Evolutionary conservation across 2,888 invertebrate species (phyloP).

Genomic region (Pantelozetes paolii): DNA sequence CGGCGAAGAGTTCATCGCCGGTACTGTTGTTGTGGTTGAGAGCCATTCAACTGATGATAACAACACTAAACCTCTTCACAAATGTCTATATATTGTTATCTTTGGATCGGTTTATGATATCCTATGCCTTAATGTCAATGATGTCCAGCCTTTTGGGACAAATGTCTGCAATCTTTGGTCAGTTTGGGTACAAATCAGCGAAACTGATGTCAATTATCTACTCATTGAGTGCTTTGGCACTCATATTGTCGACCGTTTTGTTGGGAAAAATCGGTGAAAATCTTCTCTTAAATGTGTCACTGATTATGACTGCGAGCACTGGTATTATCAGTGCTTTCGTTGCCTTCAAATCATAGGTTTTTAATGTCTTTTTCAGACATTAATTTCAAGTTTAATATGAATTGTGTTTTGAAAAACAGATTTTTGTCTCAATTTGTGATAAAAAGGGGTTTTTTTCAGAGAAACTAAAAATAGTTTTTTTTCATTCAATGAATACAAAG

Average conservation of each 20-base stretch:
- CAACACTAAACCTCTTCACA: slow-evolving; percentile 37
- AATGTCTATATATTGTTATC: slow-evolving; percentile 40
- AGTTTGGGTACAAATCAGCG: slow-evolving; percentile 21
- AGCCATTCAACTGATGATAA: slow-evolving; percentile 31
- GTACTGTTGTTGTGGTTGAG: slow-evolving; percentile 26
- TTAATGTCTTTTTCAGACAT: background rate
- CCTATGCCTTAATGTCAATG: slow-evolving; percentile 27
- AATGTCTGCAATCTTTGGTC: slow-evolving; percentile 38
- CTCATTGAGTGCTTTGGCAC: background rate
- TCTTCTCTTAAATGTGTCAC: background rate
- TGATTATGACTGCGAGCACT: background rate
- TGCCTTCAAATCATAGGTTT: background rate
- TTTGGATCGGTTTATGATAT: slow-evolving; percentile 36
- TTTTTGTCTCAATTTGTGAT: too few species aligned
- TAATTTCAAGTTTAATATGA: background rate
- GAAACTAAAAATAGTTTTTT: too few species aligned
- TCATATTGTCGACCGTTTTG: background rate
- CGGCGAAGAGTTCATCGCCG: background rate
- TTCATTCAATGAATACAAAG: too few species aligned
- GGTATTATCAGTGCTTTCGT: slow-evolving; percentile 9
- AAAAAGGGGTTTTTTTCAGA: too few species aligned
- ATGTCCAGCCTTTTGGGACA: slow-evolving; percentile 24
- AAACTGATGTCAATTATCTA: background rate
- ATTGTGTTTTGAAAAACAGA: background rate
- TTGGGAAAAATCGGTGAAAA: background rate